These are phyloP conservation scores for Zoanthus sociatus DNA, from an alignment of 92 coral and sea anemone species.

Conservation along the genomic window DNA sequence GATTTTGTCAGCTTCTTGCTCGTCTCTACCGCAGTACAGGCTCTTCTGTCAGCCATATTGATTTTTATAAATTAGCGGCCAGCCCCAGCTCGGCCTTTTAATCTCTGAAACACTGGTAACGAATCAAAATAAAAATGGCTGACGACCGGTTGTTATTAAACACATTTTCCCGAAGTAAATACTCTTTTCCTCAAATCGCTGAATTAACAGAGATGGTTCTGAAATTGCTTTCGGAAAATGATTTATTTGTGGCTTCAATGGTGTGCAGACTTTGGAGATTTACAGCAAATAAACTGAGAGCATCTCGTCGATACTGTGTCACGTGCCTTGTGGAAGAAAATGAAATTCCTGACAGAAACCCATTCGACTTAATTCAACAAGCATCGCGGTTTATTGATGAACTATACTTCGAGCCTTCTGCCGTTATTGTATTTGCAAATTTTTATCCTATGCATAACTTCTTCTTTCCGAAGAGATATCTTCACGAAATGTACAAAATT, in stretches of 20 bases:
- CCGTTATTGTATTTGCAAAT: slow-evolving; percentile 59
- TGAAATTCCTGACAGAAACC: neutral
- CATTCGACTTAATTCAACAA: slow-evolving; percentile 29
- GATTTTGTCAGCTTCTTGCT: neutral
- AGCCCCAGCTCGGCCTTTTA: neutral
- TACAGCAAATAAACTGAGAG: slow-evolving; percentile 66
- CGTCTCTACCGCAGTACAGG: neutral
- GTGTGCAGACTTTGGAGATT: slow-evolving; percentile 80
- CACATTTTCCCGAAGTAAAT: neutral
- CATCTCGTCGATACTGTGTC: slow-evolving; percentile 63
- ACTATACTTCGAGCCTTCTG: slow-evolving; percentile 50
- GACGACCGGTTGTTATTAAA: too few species aligned
- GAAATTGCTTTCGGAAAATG: slow-evolving; percentile 69
- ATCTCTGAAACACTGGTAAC: slow-evolving; percentile 4
- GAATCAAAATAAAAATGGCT: slow-evolving; percentile 15
- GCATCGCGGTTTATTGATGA: slow-evolving; percentile 9
- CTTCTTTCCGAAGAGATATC: slow-evolving; percentile 32
- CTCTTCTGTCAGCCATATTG: slow-evolving; percentile 60
- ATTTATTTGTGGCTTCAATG: slow-evolving; percentile 65
- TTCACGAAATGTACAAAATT: slow-evolving; percentile 44
- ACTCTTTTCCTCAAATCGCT: slow-evolving; percentile 32
- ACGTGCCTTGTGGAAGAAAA: slow-evolving; percentile 21
- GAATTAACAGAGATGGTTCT: slow-evolving; percentile 74
- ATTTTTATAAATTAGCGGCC: slow-evolving; percentile 36
- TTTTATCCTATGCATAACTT: slow-evolving; percentile 41